Conservation (phyloP, 2,797 vertebrate species). For the Pelobates cultripes region DNA sequence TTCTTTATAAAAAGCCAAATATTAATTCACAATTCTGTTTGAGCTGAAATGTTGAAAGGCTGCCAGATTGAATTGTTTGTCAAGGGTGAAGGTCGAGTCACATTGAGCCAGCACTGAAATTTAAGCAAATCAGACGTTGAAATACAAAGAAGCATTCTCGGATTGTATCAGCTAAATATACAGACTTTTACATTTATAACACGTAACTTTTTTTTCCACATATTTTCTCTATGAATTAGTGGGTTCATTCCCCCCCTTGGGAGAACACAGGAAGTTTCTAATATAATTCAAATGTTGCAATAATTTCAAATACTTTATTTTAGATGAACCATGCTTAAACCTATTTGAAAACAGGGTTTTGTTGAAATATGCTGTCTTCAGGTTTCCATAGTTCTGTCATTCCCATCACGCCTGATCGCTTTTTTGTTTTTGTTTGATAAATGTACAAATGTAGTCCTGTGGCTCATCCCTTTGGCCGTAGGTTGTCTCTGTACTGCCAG, state of each 20-base stretch:
- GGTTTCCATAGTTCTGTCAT: slow-evolving; percentile 27
- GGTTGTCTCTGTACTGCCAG: slow-evolving; percentile 21
- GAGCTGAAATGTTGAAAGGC: background rate
- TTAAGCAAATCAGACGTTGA: slow-evolving; percentile 30
- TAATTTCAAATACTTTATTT: slow-evolving; percentile 8
- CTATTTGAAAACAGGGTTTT: slow-evolving; percentile 1
- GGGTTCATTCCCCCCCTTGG: background rate
- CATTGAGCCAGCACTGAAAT: slow-evolving; percentile 1
- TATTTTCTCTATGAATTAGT: background rate
- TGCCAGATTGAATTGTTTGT: slow-evolving; percentile 23
- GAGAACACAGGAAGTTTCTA: slow-evolving; percentile 42
- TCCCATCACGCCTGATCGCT: slow-evolving; percentile 28
- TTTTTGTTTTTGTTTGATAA: slow-evolving; percentile 28
- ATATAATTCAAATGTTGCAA: slow-evolving; percentile 39
- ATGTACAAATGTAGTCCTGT: slow-evolving; percentile 31
- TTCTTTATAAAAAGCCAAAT: background rate
- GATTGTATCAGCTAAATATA: slow-evolving; percentile 24
- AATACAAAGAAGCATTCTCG: slow-evolving; percentile 30
- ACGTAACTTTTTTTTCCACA: slow-evolving; percentile 4
- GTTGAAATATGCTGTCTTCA: slow-evolving; percentile 27
- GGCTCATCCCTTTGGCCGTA: slow-evolving; percentile 32
- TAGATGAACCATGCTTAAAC: slow-evolving; percentile 17
- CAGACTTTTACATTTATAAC: slow-evolving; percentile 8
- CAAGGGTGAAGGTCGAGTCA: slow-evolving; percentile 34
- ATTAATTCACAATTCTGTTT: background rate